Base-by-base conservation (phyloP, 1,140 invertebrate species). In the Eupristina koningsbergeri region DNA sequence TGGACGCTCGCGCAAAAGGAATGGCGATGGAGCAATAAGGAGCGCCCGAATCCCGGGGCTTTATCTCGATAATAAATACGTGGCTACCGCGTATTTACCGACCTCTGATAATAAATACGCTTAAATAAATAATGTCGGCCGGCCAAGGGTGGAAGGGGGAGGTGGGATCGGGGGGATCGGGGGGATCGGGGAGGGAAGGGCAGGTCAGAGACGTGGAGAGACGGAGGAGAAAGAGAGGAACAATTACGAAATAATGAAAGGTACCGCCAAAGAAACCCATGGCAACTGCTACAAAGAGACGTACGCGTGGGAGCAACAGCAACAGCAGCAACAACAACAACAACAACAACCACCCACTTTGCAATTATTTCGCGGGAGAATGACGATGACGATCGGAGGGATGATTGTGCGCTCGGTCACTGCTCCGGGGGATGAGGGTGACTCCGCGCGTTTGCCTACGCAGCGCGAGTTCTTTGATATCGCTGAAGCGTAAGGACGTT, bases 31-130 rank as follows among this genome's bases (percentile, higher is more conserved):
- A 86, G 86, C 84, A 86, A 86, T 84, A 87, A 88, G 86, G 86
- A 58, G 19, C 47, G 50, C 88, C 36, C 71, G 74, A 74, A 78
- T 88, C 86, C 86, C 81, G 80, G 81, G 79, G 86, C 87, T 88
- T 91, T 83, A 91, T 91, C 90, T 89, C 83, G 86, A 83, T 89
- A 90, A 91, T 90, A 90, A 91, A 91, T 91, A 90, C 67, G 82
- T 86, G 87, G 90, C 90, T 91, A 90, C 90, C 85, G 89, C 86
- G 88, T 88, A 88, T 90, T 88, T 89, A 86, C 86, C 64, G 15
- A 50, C 74, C 84, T 74, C 74, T 74, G 88, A 89, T 88, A 89
- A 89, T 89, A 89, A 89, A 89, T 88, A 89, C 85, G 80, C 84
- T 58, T 73, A 85, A 88, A 90, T 88, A 88, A 90, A 89, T 89